Conservation (phyloP, 2,113 vertebrate genomes). For the Electrona antarctica region DNA sequence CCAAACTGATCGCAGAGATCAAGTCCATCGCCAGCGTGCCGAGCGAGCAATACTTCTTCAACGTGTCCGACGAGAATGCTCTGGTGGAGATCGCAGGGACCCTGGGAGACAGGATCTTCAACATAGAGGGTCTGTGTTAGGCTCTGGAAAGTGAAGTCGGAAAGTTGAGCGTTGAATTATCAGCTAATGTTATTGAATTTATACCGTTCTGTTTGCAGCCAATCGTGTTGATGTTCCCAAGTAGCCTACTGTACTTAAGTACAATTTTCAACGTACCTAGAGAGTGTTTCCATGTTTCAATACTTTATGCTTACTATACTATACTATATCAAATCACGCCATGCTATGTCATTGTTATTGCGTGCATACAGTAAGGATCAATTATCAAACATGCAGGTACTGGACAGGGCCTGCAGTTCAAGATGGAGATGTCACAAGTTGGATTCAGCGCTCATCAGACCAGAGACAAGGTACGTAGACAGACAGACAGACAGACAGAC, state of each 20-base stretch:
- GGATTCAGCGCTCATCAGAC: conserved; percentile 86
- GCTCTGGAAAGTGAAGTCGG: not conserved
- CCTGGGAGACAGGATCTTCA: conserved; percentile 88
- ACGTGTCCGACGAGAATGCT: conserved; percentile 84
- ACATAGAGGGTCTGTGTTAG: conserved; percentile 85
- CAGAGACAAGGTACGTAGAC: conserved; percentile 72
- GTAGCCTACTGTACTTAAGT: too few species aligned
- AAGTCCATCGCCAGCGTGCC: conserved; percentile 87
- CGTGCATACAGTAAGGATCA: not conserved
- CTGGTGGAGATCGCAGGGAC: conserved; percentile 86
- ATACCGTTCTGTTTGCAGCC: too few species aligned
- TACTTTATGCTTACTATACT: too few species aligned
- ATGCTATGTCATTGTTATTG: not conserved
- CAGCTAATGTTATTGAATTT: too few species aligned
- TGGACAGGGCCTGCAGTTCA: conserved; percentile 82
- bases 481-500: not conserved
- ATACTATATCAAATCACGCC: too few species aligned
- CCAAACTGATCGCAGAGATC: conserved; percentile 87
- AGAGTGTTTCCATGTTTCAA: too few species aligned
- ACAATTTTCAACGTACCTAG: too few species aligned
- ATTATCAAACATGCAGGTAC: conserved; percentile 69
- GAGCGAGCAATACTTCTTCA: conserved; percentile 86
- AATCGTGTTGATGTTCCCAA: too few species aligned
- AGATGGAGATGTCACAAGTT: conserved; percentile 90
- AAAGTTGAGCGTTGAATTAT: too few species aligned